A percentile compares a stretch with the other conserved stretches of the same genome.
Evolutionary conservation across 2,113 vertebrate species (phyloP).

Genomic region (Talpa occidentalis): DNA sequence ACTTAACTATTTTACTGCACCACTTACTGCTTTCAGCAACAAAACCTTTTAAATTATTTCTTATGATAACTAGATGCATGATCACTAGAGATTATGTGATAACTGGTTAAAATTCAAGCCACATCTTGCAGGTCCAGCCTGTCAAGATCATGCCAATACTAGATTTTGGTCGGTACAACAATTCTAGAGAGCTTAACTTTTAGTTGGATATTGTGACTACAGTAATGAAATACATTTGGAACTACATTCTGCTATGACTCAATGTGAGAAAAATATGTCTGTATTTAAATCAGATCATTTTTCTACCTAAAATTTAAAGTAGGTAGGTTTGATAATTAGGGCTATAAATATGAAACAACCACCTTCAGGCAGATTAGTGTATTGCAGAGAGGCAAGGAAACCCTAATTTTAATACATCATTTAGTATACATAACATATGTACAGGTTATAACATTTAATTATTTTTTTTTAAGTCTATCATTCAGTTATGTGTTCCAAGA

Average conservation of each 20-base stretch:
- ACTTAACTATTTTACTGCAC: constrained; percentile 84
- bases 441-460: constrained; percentile 79
- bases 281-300: constrained; percentile 78
- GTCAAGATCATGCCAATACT: constrained; percentile 88
- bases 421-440: constrained; percentile 81
- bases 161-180: constrained; percentile 86
- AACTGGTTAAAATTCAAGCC: constrained; percentile 86
- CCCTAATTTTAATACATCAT: constrained; percentile 81
- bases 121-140: constrained; percentile 91
- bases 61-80: constrained; percentile 83
- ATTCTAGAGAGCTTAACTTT: constrained; percentile 83
- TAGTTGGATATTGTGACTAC: constrained; percentile 81
- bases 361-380: constrained; percentile 80
- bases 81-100: constrained; percentile 85
- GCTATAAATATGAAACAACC: constrained; percentile 84
- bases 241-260: constrained; percentile 85
- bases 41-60: constrained; percentile 84
- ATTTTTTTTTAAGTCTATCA: constrained; percentile 71
- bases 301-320: constrained; percentile 85
- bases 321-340: constrained; percentile 85
- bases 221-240: constrained; percentile 83
- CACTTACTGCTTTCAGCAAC: constrained; percentile 84
- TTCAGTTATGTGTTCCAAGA: constrained; percentile 72
- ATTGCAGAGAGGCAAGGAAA: constrained; percentile 78
- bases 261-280: constrained; percentile 85